phyloP scores from a whole-genome alignment of 2,797 vertebrate genomes.

The Varecia variegata region DNA sequence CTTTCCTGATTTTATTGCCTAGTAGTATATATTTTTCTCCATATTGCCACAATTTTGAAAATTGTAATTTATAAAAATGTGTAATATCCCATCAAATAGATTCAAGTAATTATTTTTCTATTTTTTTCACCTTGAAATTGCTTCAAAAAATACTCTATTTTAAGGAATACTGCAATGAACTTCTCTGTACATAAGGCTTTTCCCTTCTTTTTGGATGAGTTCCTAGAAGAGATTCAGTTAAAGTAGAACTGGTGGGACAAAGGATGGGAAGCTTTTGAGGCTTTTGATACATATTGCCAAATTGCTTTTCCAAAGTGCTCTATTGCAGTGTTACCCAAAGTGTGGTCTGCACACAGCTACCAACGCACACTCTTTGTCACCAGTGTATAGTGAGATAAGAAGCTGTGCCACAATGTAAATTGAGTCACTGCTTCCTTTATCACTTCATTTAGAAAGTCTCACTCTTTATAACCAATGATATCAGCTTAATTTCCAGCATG shows the following conservation, averaged over 20 bases:
- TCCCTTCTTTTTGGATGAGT: background rate
- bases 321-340: background rate
- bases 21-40: background rate
- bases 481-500: background rate
- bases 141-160: background rate
- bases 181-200: background rate
- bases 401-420: background rate
- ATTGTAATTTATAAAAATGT: background rate
- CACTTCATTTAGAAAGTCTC: background rate
- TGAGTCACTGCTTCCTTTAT: background rate
- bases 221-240: background rate
- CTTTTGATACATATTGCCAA: background rate
- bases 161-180: background rate
- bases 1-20: background rate
- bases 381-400: background rate
- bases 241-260: background rate
- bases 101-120: background rate
- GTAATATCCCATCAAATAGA: background rate
- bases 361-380: background rate
- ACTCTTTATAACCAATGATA: background rate
- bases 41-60: background rate
- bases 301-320: background rate
- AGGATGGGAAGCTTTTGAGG: background rate
- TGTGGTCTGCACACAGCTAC: background rate
- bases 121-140: constrained; percentile 14